Conservation (phyloP, 2,113 vertebrate genomes). For the Tychaedon coryphoeus region DNA sequence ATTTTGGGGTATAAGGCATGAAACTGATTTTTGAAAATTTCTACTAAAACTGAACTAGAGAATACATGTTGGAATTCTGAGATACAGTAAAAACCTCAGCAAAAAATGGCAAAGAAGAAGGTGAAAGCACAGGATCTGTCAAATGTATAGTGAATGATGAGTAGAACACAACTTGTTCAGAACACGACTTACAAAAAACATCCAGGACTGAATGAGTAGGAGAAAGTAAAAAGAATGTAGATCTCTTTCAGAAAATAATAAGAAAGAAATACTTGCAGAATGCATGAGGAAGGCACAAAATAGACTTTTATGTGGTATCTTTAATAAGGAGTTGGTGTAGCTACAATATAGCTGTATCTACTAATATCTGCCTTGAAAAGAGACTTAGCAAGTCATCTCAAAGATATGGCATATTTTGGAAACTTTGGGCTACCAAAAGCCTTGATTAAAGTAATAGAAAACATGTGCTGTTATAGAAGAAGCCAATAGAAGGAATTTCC, state of each 20-base stretch:
- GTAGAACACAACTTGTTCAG: not conserved
- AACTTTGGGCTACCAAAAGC: not conserved
- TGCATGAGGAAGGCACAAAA: not conserved
- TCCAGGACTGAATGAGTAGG: not conserved
- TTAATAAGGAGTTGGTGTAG: not conserved
- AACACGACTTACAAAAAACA: not conserved
- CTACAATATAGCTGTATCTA: not conserved
- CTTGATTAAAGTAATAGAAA: not conserved
- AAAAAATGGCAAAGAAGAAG: not conserved
- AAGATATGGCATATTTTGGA: not conserved
- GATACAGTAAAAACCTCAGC: not conserved
- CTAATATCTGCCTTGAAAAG: not conserved
- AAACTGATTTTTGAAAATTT: not conserved
- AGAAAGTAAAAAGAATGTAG: not conserved
- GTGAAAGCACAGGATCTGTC: not conserved
- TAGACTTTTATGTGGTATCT: not conserved
- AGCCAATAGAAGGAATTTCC: not conserved
- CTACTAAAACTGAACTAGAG: not conserved
- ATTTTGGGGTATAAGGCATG: not conserved
- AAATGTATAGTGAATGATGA: not conserved
- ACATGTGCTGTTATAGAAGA: not conserved
- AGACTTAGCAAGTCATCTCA: not conserved
- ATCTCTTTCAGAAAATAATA: not conserved
- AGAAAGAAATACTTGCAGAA: not conserved
- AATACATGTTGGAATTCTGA: not conserved